These are phyloP conservation scores for Yponomeuta malinellus DNA, from an alignment of 2,888 invertebrate species.

Conservation along the genomic window DNA sequence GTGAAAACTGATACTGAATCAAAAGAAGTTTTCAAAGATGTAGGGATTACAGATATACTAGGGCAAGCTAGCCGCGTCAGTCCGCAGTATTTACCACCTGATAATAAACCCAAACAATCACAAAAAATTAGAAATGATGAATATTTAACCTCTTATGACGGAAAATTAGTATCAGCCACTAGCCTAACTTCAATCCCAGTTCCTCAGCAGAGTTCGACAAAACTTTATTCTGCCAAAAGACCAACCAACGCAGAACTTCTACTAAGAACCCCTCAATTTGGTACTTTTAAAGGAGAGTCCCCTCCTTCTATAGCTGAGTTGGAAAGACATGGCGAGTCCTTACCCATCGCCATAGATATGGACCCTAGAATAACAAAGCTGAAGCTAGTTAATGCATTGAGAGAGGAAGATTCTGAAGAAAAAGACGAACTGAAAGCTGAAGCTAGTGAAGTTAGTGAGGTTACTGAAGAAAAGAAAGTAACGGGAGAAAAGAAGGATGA, in stretches of 20 bases:
- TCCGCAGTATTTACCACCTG: constrained; percentile 84
- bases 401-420: constrained; percentile 30
- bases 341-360: background rate
- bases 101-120: constrained; percentile 59
- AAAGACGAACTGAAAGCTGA: constrained; percentile 41
- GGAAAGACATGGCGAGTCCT: background rate
- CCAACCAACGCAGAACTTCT: constrained; percentile 73
- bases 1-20: constrained; percentile 52
- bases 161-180: constrained; percentile 81
- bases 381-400: constrained; percentile 48
- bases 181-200: constrained; percentile 76
- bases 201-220: constrained; percentile 34
- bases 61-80: constrained; percentile 84
- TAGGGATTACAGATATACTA: constrained; percentile 74
- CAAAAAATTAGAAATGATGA: constrained; percentile 52
- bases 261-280: constrained; percentile 83
- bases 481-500: constrained; percentile 32
- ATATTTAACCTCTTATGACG: constrained; percentile 84
- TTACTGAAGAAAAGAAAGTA: constrained; percentile 27
- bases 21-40: constrained; percentile 50
- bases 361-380: constrained; percentile 48
- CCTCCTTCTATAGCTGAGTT: constrained; percentile 49
- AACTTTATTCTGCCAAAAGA: constrained; percentile 57
- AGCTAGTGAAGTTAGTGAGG: constrained; percentile 37
- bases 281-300: constrained; percentile 83